Evolutionary conservation across 1,140 invertebrate genomes (phyloP), one percentile per base, ranked within the genome.

Genomic region (Drosophila trapezifrons): DNA sequence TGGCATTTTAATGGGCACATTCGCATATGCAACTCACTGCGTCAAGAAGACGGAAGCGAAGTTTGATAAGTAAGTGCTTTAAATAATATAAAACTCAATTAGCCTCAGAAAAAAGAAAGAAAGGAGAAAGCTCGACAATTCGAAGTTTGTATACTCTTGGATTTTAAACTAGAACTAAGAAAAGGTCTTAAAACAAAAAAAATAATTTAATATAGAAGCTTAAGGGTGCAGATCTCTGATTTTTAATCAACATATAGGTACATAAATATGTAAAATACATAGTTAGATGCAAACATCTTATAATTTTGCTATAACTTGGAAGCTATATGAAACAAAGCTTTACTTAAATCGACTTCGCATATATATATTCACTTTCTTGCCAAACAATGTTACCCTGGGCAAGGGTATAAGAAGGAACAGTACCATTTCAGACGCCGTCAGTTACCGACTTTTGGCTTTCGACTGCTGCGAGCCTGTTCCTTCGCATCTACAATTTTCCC

Each of bases 31-130:
- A 70, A 47, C 67, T 52, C 25, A 29, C 46, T 43, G 54, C 25
- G 52, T 37, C 32, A 20, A 35, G 37, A 42, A 63, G 42, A 70
- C 65, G 67, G 67, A 71, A 71, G 40, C 40, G 43, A 57, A 71
- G 65, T 70, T 71, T 71, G 67, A 71, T 57, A 71, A 71, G 67
- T 71, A 56, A 70, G 67, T 71, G 67, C 65, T 40, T 71, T 70
- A 71, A 58, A 71, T 71, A 47, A 71, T 71, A 71, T 71, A 46
- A 73, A 62, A 73, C 55, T 47, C 70, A 72, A 73, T 62, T 73
- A 73, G 67, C 13, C 12, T 8, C 35, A 8, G 29, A 35, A 38
- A 32, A 38, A 40, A 29, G 18, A 13, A 46, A 20, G 10, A 13
- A 4, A 17, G 12, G n/a, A 13, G 18, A 29, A 2, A 27, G 12